Evolutionary conservation across 2,113 vertebrate genomes (phyloP).

Genomic region (Malurus cyaneus): DNA sequence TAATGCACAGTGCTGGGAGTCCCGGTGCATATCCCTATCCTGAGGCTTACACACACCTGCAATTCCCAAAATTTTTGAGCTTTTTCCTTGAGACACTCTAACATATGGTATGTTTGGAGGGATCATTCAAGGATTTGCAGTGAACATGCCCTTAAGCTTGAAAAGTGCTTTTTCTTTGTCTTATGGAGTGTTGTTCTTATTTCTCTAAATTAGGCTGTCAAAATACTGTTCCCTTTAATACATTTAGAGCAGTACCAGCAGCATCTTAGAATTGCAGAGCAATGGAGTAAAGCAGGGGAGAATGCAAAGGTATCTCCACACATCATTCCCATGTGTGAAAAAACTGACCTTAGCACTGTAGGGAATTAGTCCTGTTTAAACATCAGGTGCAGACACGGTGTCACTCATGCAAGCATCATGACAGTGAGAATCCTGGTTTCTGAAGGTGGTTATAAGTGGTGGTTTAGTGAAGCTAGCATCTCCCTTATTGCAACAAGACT

Average conservation of each 20-base stretch:
- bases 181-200: not conserved
- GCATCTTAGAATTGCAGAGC: not conserved
- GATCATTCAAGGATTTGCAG: not conserved
- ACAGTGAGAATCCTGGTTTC: not conserved
- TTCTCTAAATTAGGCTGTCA: not conserved
- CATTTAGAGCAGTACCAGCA: not conserved
- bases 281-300: not conserved
- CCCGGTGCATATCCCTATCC: fast-evolving
- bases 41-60: not conserved
- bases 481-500: not conserved
- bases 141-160: not conserved
- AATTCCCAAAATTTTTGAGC: not conserved
- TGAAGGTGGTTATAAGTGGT: not conserved
- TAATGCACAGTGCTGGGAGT: not conserved
- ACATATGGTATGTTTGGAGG: not conserved
- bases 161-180: not conserved
- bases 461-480: not conserved
- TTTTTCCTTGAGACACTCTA: not conserved
- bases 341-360: not conserved
- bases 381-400: not conserved
- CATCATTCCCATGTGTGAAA: not conserved
- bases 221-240: not conserved
- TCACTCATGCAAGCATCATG: not conserved
- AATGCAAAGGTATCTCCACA: not conserved
- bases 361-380: not conserved